Conservation (phyloP, 1,140 invertebrate species). For the Trichoplusia ni region DNA sequence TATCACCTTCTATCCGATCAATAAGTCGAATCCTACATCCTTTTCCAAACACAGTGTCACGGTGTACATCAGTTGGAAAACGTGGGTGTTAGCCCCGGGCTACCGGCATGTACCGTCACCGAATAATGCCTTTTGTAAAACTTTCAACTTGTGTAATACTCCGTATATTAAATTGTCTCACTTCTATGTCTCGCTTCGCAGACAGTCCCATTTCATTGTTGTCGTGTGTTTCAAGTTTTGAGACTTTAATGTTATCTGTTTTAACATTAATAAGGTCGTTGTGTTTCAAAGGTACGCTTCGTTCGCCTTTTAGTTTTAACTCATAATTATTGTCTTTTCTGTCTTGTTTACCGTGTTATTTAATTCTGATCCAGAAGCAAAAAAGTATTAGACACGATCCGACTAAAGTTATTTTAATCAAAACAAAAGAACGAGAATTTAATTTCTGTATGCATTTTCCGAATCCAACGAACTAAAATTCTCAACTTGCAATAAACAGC, state of each 20-base stretch:
- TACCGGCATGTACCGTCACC: slow-evolving; percentile 11
- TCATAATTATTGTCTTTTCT: no score
- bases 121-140: slow-evolving; percentile 30
- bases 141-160: slow-evolving; percentile 28
- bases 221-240: slow-evolving; percentile 10
- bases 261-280: no score
- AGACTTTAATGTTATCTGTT: no score
- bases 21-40: slow-evolving; percentile 4
- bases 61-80: slow-evolving; percentile 17
- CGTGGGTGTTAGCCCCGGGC: neutral
- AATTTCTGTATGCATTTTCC: no score
- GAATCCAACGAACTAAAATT: no score
- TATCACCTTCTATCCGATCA: neutral
- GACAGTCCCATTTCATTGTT: slow-evolving; percentile 15
- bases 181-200: slow-evolving; percentile 9
- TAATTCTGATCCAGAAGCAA: no score
- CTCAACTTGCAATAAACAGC: slow-evolving; percentile 9
- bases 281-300: no score
- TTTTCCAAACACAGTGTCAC: neutral
- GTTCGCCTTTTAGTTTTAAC: no score
- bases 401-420: no score
- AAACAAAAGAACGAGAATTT: no score
- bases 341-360: no score
- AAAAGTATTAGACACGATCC: no score
- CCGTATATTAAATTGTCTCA: slow-evolving; percentile 23